Percentiles rank a stretch among this genome's conserved stretches.
These are phyloP conservation scores for Lacerta viridis DNA, from an alignment of 2,797 vertebrate species.

Conservation along the genomic window DNA sequence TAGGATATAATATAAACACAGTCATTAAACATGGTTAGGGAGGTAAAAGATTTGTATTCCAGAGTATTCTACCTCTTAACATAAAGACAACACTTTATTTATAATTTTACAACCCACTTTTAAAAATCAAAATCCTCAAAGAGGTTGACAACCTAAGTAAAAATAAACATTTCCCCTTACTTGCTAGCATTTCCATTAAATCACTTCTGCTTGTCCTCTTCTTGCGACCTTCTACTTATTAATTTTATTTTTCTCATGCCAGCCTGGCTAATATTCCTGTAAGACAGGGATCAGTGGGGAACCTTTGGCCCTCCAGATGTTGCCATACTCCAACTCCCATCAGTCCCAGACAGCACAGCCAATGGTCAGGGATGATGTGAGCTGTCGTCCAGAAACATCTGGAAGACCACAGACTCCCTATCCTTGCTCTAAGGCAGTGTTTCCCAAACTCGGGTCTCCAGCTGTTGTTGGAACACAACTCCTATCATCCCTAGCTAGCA, in stretches of 20 bases:
- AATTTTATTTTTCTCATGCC: not conserved
- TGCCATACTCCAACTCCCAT: no score
- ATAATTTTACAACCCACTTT: not conserved
- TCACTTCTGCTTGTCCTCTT: not conserved
- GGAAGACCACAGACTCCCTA: no score
- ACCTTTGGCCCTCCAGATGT: no score
- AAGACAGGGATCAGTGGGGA: no score
- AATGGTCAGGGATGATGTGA: no score
- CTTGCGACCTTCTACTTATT: not conserved
- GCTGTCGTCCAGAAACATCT: no score
- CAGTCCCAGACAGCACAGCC: no score
- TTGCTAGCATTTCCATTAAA: not conserved
- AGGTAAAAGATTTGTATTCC: not conserved
- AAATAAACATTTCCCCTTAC: not conserved
- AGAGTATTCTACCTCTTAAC: not conserved
- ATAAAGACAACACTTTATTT: not conserved
- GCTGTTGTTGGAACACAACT: no score
- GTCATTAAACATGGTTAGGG: not conserved
- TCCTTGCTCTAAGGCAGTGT: no score
- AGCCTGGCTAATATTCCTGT: not conserved
- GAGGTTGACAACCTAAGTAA: not conserved
- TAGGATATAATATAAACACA: not conserved
- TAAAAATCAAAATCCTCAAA: not conserved
- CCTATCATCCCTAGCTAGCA: no score
- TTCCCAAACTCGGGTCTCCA: no score